Evolutionary conservation across 2,888 invertebrate species (phyloP).

Genomic region (Ormyrus nitidulus): DNA sequence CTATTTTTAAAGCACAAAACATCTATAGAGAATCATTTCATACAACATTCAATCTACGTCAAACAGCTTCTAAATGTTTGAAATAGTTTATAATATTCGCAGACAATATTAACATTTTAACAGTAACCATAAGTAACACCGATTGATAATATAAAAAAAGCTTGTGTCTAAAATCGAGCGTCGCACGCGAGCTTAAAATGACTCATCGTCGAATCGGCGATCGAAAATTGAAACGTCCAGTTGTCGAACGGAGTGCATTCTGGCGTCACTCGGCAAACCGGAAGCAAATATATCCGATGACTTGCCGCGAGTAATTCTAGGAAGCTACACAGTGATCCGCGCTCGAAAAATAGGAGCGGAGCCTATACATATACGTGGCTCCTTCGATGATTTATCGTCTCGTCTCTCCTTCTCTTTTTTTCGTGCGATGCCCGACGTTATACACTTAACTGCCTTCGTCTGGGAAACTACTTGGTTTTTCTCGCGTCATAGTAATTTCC

Average conservation of each 20-base stretch:
- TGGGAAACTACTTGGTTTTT: not conserved
- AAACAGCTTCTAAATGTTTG: too few species aligned
- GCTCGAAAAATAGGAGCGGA: not conserved
- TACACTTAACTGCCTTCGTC: not conserved
- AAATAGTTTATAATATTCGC: too few species aligned
- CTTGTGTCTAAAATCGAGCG: too few species aligned
- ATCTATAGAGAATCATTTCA: too few species aligned
- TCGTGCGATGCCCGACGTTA: not conserved
- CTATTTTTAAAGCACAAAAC: too few species aligned
- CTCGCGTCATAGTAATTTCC: not conserved
- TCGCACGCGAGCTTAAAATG: too few species aligned
- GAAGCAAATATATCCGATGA: conserved; percentile 39
- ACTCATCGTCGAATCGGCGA: too few species aligned
- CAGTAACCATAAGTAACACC: too few species aligned
- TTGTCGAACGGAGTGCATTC: not conserved
- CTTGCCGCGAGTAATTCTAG: conserved; percentile 20
- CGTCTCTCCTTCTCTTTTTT: not conserved
- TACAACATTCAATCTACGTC: too few species aligned
- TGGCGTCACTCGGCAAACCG: conserved; percentile 15
- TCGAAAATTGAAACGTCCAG: too few species aligned
- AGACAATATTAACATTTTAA: too few species aligned
- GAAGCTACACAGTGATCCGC: conserved; percentile 3
- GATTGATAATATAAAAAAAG: too few species aligned
- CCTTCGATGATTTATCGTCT: conserved; percentile 37
- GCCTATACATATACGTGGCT: not conserved